Evolutionary conservation across 2,888 invertebrate genomes (phyloP).

Genomic region (Caenorhabditis angaria): DNA sequence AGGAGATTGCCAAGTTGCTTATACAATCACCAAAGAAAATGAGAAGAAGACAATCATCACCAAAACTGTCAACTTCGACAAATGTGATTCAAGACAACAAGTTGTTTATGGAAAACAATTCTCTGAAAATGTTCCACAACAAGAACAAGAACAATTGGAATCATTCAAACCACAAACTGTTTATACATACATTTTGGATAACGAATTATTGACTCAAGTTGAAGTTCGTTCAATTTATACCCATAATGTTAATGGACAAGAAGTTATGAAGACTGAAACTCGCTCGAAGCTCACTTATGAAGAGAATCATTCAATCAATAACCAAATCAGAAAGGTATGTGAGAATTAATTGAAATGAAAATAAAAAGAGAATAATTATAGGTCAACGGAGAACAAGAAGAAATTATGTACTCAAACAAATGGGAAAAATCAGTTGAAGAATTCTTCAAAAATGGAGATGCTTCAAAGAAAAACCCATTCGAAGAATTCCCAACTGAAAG

Average conservation of each 20-base stretch:
- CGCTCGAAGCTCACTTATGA: slow-evolving; percentile 16
- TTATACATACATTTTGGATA: slow-evolving; percentile 30
- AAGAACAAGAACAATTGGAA: slow-evolving; percentile 27
- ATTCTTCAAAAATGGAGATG: slow-evolving; percentile 54
- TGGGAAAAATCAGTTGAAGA: slow-evolving; percentile 45
- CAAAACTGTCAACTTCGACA: slow-evolving; percentile 73
- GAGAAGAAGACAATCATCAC: slow-evolving; percentile 20
- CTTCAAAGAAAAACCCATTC: slow-evolving; percentile 32
- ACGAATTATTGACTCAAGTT: slow-evolving; percentile 19
- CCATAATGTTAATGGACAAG: slow-evolving; percentile 20
- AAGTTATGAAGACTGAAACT: slow-evolving; percentile 27
- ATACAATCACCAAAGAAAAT: slow-evolving; percentile 28
- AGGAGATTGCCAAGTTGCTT: slow-evolving; percentile 59
- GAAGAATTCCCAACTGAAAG: slow-evolving; percentile 29
- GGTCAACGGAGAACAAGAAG: slow-evolving; percentile 37
- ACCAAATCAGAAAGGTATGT: slow-evolving; percentile 14
- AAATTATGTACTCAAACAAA: slow-evolving; percentile 39
- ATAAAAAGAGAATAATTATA: slow-evolving; percentile 1
- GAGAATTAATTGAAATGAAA: not conserved
- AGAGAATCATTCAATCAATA: slow-evolving; percentile 12
- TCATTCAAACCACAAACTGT: slow-evolving; percentile 26
- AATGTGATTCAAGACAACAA: slow-evolving; percentile 69
- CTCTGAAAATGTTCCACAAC: slow-evolving; percentile 18
- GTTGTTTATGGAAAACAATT: slow-evolving; percentile 33
- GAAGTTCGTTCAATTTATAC: slow-evolving; percentile 30